These are phyloP conservation scores for Uria aalge DNA, from an alignment of 2,113 vertebrate species.

Conservation along the genomic window DNA sequence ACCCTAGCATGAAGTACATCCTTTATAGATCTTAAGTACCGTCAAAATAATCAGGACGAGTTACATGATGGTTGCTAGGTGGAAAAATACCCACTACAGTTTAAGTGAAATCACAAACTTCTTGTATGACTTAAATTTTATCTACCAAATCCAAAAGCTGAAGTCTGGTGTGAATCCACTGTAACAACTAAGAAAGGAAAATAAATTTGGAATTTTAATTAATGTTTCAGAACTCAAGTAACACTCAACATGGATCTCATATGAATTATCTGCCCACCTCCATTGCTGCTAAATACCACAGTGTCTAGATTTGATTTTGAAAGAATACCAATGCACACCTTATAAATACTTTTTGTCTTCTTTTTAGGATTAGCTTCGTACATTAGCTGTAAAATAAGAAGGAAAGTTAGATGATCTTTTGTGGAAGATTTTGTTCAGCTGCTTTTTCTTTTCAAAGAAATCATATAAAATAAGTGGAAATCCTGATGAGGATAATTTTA, in stretches of 20 bases:
- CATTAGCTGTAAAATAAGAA: slow-evolving; percentile 83
- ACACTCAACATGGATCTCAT: slow-evolving; percentile 63
- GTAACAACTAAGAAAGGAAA: slow-evolving; percentile 59
- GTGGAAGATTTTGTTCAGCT: slow-evolving; percentile 69
- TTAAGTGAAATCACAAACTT: slow-evolving; percentile 55
- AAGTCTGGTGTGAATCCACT: slow-evolving; percentile 61
- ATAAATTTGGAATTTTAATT: slow-evolving; percentile 51
- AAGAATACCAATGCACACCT: slow-evolving; percentile 80
- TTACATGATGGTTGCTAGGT: slow-evolving; percentile 28
- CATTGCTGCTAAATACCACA: slow-evolving; percentile 65
- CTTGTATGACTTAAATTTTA: slow-evolving; percentile 39
- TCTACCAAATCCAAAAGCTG: slow-evolving; percentile 63
- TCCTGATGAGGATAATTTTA: slow-evolving; percentile 55
- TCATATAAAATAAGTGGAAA: slow-evolving; percentile 67
- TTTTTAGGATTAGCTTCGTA: slow-evolving; percentile 95
- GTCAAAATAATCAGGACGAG: not conserved
- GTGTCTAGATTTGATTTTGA: slow-evolving; percentile 68
- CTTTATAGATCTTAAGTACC: slow-evolving; percentile 12
- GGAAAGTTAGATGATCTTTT: slow-evolving; percentile 74
- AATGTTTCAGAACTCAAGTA: slow-evolving; percentile 48
- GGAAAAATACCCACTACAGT: slow-evolving; percentile 37
- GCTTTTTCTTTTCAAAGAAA: slow-evolving; percentile 67
- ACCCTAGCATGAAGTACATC: slow-evolving; percentile 13
- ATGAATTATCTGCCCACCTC: slow-evolving; percentile 68
- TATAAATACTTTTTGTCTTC: slow-evolving; percentile 96